phyloP scores from a whole-genome alignment of 2,888 invertebrate genomes.

The Cheilosia vulpina region DNA sequence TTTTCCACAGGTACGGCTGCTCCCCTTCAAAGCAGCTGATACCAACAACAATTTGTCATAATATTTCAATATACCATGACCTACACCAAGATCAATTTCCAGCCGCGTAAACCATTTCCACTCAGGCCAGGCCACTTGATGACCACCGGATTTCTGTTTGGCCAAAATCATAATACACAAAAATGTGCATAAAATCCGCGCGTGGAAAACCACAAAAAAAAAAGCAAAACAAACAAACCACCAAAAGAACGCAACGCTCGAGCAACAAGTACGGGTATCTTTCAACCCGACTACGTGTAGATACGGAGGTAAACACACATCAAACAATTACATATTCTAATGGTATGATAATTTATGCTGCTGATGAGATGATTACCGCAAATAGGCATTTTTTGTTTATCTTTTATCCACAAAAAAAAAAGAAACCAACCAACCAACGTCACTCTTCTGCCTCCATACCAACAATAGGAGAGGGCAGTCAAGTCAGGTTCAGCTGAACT shows the following conservation, averaged over 20 bases:
- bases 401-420: slow-evolving; percentile 68
- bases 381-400: slow-evolving; percentile 75
- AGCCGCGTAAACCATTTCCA: background rate
- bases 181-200: slow-evolving; percentile 66
- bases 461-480: slow-evolving; percentile 32
- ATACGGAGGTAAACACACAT: slow-evolving; percentile 66
- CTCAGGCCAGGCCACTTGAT: slow-evolving; percentile 16
- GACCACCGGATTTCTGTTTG: slow-evolving; percentile 47
- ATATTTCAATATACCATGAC: background rate
- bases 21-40: too few species aligned
- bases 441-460: slow-evolving; percentile 21
- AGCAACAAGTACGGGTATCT: slow-evolving; percentile 54
- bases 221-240: slow-evolving; percentile 16
- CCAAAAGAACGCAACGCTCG: slow-evolving; percentile 43
- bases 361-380: slow-evolving; percentile 75
- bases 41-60: background rate
- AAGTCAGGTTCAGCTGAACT: slow-evolving; percentile 16
- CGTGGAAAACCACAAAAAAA: slow-evolving; percentile 45
- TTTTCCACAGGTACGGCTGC: too few species aligned
- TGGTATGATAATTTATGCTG: slow-evolving; percentile 75
- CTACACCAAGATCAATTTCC: background rate
- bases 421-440: slow-evolving; percentile 21
- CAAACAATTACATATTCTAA: slow-evolving; percentile 75
- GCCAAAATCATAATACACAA: slow-evolving; percentile 45
- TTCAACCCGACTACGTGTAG: slow-evolving; percentile 38